phyloP scores from a whole-genome alignment of 2,888 invertebrate species.

The Agrochola lychnidis region DNA sequence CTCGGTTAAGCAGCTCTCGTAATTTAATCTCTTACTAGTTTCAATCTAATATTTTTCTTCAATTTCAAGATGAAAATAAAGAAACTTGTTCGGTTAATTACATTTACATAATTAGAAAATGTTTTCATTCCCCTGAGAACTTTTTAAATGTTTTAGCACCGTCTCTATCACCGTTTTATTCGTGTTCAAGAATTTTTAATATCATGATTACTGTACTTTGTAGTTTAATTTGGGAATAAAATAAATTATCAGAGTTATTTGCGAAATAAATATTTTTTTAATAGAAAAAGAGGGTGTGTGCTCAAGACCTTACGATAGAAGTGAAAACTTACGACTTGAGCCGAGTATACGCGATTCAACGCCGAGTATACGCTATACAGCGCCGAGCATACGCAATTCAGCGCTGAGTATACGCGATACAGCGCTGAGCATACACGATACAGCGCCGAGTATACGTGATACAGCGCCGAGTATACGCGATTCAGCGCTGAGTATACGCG shows the following conservation, averaged over 20 bases:
- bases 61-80: slow-evolving; percentile 20
- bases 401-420: too few species aligned
- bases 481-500: too few species aligned
- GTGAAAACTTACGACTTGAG: too few species aligned
- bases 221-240: slow-evolving; percentile 19
- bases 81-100: slow-evolving; percentile 42
- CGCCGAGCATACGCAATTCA: too few species aligned
- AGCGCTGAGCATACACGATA: too few species aligned
- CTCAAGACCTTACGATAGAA: too few species aligned
- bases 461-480: too few species aligned
- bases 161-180: slow-evolving; percentile 30
- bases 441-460: too few species aligned
- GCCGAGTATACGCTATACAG: too few species aligned
- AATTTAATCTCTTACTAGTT: slow-evolving; percentile 5
- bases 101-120: slow-evolving; percentile 45
- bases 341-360: too few species aligned
- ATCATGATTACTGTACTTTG: slow-evolving; percentile 25
- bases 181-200: slow-evolving; percentile 25
- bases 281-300: background rate
- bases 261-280: background rate
- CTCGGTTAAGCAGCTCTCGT: background rate
- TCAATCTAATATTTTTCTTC: slow-evolving; percentile 23
- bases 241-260: background rate
- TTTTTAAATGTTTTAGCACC: slow-evolving; percentile 9
- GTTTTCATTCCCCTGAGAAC: slow-evolving; percentile 21